These are phyloP conservation scores for Orthosia cruda DNA, from an alignment of 2,888 invertebrate species.

Conservation along the genomic window DNA sequence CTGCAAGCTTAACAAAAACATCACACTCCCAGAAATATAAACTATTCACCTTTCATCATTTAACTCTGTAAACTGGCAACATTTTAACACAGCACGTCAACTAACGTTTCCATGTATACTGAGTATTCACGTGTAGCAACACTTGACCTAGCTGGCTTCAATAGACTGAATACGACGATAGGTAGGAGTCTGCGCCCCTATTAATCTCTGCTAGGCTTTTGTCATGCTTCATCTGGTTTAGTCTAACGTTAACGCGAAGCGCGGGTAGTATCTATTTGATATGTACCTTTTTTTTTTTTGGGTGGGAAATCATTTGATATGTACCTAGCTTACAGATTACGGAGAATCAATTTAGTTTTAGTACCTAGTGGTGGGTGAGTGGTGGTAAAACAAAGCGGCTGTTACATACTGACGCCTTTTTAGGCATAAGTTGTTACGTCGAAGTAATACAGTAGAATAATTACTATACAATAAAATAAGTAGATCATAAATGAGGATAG, in stretches of 20 bases:
- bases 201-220: slow-evolving; percentile 40
- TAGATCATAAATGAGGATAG: too few species aligned
- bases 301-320: too few species aligned
- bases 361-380: not conserved
- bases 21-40: not conserved
- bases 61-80: slow-evolving; percentile 26
- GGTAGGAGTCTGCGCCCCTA: slow-evolving; percentile 16
- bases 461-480: too few species aligned
- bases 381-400: not conserved
- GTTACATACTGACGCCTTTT: too few species aligned
- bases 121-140: slow-evolving; percentile 53
- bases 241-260: not conserved
- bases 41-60: not conserved
- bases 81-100: slow-evolving; percentile 32
- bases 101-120: slow-evolving; percentile 27
- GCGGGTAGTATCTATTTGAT: not conserved
- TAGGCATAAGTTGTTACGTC: too few species aligned
- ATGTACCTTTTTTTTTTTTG: too few species aligned
- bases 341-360: slow-evolving; percentile 9
- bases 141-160: slow-evolving; percentile 59
- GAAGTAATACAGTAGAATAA: too few species aligned
- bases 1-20: not conserved
- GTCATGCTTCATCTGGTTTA: slow-evolving; percentile 8
- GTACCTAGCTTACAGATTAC: not conserved
- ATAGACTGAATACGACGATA: slow-evolving; percentile 53